Evolutionary conservation across 2,797 vertebrate genomes (phyloP).

Genomic region (Denticeps clupeoides): DNA sequence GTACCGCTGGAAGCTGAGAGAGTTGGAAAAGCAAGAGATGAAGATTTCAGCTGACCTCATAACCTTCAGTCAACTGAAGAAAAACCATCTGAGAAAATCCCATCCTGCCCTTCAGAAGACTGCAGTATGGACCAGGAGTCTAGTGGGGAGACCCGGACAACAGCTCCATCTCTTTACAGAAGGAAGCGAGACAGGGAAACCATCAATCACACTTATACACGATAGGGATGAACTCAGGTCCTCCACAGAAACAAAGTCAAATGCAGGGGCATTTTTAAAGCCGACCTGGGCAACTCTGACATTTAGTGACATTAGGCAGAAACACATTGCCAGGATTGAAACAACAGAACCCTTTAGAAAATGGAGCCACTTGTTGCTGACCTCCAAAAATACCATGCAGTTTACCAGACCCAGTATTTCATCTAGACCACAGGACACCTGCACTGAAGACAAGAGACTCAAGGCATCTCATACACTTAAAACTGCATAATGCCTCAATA

Average conservation of each 20-base stretch:
- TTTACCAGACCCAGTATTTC: not conserved
- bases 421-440: too few species aligned
- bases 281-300: slow-evolving; percentile 16
- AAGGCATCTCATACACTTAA: not conserved
- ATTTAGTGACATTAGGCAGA: slow-evolving; percentile 22
- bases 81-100: slow-evolving; percentile 3
- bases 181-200: not conserved
- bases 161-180: not conserved
- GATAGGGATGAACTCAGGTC: not conserved
- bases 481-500: not conserved
- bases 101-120: not conserved
- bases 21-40: slow-evolving; percentile 13
- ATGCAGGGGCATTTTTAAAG: not conserved
- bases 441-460: not conserved
- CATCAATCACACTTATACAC: not conserved
- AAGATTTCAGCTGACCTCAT: too few species aligned
- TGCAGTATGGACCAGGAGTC: not conserved
- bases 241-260: too few species aligned
- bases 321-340: slow-evolving; percentile 15
- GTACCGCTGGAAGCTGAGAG: slow-evolving; percentile 8
- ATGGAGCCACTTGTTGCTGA: slow-evolving; percentile 12
- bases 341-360: slow-evolving; percentile 20
- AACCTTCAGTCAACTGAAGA: slow-evolving; percentile 9
- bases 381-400: not conserved
- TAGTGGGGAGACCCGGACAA: not conserved